These are phyloP conservation scores for Protaetia brevitarsis DNA, from an alignment of 1,140 invertebrate species.

Conservation along the genomic window DNA sequence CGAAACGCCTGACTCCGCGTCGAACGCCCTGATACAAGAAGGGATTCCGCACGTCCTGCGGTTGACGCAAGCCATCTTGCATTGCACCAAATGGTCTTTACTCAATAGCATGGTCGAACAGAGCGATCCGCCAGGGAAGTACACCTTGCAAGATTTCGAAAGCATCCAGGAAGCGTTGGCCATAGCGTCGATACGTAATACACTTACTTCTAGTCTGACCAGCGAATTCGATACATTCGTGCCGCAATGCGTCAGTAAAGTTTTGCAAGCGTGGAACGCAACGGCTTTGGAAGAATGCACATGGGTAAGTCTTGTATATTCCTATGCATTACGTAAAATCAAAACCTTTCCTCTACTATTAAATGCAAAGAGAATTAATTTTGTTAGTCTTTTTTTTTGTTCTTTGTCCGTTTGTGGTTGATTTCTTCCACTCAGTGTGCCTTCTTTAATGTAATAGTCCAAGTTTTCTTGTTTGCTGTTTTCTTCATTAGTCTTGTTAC, in stretches of 20 bases:
- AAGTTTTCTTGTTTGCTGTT: too few relatives aligned
- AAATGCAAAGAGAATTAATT: too few relatives aligned
- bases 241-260: conserved; percentile 56
- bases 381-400: too few relatives aligned
- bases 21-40: conserved; percentile 51
- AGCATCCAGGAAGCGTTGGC: conserved; percentile 59
- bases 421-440: too few relatives aligned
- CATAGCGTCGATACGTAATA: conserved; percentile 55
- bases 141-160: conserved; percentile 52
- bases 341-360: too few relatives aligned
- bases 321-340: not conserved
- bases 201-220: conserved; percentile 53
- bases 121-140: conserved; percentile 51
- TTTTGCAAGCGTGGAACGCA: conserved; percentile 65
- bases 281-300: conserved; percentile 45
- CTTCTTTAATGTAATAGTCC: too few relatives aligned
- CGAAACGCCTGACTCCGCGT: conserved; percentile 37
- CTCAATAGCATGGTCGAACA: conserved; percentile 51
- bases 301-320: conserved; percentile 40
- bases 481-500: too few relatives aligned
- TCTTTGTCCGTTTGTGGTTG: too few relatives aligned
- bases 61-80: conserved; percentile 59
- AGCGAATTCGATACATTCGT: conserved; percentile 56
- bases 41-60: conserved; percentile 61
- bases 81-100: conserved; percentile 48